Evolutionary conservation across 2,888 invertebrate species (phyloP), one percentile per base, ranked within the genome.

Genomic region (Drosophila pegasa): DNA sequence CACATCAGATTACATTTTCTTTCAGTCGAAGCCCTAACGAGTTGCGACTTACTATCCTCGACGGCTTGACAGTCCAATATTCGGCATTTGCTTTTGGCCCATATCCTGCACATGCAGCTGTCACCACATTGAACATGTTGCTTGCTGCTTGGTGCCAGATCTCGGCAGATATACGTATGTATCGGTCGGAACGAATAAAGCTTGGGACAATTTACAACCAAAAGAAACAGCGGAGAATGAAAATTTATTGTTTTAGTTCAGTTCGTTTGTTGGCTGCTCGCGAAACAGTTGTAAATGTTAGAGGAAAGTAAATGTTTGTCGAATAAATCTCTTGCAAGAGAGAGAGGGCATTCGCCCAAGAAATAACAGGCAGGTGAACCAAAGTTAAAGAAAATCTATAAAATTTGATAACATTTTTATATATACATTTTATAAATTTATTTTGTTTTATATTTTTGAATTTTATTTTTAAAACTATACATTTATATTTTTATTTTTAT

Each of bases 21-120:
- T 31, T 54, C 18, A 43, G 22, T 6, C 22, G 1, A 20, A 22
- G 37, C 35, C n/a, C 8, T 3, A 7, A 9, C 8, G 12, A 14
- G 33, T 33, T 35, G 33, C 6, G 27, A 2, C 12, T 31, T 27
- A 20, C 18, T 47, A 27, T 37, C 47, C 22, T 33, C 31, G 40
- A 20, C 18, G 33, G 47, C 25, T 62, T 52, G 57, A n/a, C 22
- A 41, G 41, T 40, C 41, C 57, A 52, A 52, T 62, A 33, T 69
- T 47, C 20, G 41, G 20, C 29, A 52, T 29, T 27, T 43, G 10
- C 56, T 33, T 56, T 45, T 9, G 56, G n/a, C 27, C 38, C 47
- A 48, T 16, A 47, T 51, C 12, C 31, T n/a, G 38, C 66, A 55
- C 37, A 57, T 66, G 40, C 73, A 73, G 73, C 50, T 73, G 67